These are phyloP conservation scores for Cochlearius cochlearius DNA, from an alignment of 2,113 vertebrate genomes.

Conservation along the genomic window DNA sequence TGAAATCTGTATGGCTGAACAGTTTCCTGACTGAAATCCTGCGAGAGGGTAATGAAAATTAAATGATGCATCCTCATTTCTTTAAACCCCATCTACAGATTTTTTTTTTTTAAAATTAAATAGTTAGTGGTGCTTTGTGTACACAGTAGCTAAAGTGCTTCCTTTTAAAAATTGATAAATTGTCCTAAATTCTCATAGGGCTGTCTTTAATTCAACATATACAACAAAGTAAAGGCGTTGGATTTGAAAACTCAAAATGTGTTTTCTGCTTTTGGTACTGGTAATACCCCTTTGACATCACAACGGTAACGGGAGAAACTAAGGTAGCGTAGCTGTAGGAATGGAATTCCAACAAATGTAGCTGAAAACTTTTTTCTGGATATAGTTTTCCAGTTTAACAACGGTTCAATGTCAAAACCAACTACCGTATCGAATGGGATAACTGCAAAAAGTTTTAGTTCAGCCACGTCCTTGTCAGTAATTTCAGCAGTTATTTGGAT, in stretches of 20 bases:
- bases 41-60: background rate
- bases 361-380: background rate
- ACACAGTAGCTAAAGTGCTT: background rate
- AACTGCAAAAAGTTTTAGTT: background rate
- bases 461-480: background rate
- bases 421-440: fast-evolving
- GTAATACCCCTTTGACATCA: background rate
- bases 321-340: background rate
- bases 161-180: background rate
- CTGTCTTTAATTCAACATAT: background rate
- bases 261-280: background rate
- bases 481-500: background rate
- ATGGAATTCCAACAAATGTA: background rate
- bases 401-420: background rate
- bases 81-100: background rate
- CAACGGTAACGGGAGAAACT: background rate
- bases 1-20: background rate
- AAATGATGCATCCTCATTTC: background rate
- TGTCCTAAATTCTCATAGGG: background rate
- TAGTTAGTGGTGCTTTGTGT: background rate
- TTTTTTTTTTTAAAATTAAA: background rate
- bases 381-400: background rate
- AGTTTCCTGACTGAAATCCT: background rate
- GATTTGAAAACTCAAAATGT: background rate
- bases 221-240: background rate